Evolutionary conservation across 1,140 invertebrate species (phyloP).

Genomic region (Musca vetustissima): DNA sequence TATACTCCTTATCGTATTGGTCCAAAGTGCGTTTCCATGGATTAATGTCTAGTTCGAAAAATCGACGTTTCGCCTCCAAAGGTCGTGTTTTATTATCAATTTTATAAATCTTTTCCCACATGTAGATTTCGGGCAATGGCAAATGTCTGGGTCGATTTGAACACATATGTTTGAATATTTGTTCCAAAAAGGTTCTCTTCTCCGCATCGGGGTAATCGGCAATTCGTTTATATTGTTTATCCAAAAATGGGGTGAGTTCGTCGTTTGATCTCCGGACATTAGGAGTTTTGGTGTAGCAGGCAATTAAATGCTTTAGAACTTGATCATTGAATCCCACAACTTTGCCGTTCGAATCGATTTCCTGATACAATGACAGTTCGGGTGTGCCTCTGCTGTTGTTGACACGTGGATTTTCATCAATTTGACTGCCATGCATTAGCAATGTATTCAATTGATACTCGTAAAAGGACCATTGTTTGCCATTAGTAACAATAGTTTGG

Average conservation of each 20-base stretch:
- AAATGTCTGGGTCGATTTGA: slow-evolving; percentile 66
- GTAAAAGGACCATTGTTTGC: slow-evolving; percentile 79
- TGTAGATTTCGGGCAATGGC: slow-evolving; percentile 66
- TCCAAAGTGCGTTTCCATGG: slow-evolving; percentile 63
- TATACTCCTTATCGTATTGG: slow-evolving; percentile 67
- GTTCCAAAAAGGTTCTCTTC: slow-evolving; percentile 68
- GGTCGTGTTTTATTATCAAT: slow-evolving; percentile 67
- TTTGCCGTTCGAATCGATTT: slow-evolving; percentile 67
- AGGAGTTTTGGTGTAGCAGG: slow-evolving; percentile 75
- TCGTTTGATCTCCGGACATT: slow-evolving; percentile 58
- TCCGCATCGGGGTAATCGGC: slow-evolving; percentile 70
- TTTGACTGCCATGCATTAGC: slow-evolving; percentile 63
- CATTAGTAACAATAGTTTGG: slow-evolving; percentile 84
- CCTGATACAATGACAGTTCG: slow-evolving; percentile 73
- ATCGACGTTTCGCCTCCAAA: slow-evolving; percentile 66
- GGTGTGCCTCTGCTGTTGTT: slow-evolving; percentile 83
- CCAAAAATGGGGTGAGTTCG: slow-evolving; percentile 75
- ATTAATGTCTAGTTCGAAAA: slow-evolving; percentile 66
- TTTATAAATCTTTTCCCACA: slow-evolving; percentile 79
- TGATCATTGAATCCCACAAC: slow-evolving; percentile 80
- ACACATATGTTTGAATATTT: slow-evolving; percentile 67
- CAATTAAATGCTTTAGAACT: slow-evolving; percentile 72
- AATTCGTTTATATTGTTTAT: slow-evolving; percentile 60
- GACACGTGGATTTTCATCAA: slow-evolving; percentile 65
- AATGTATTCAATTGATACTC: slow-evolving; percentile 89